phyloP scores from a whole-genome alignment of 2,113 vertebrate genomes.

The Chinchilla lanigera region DNA sequence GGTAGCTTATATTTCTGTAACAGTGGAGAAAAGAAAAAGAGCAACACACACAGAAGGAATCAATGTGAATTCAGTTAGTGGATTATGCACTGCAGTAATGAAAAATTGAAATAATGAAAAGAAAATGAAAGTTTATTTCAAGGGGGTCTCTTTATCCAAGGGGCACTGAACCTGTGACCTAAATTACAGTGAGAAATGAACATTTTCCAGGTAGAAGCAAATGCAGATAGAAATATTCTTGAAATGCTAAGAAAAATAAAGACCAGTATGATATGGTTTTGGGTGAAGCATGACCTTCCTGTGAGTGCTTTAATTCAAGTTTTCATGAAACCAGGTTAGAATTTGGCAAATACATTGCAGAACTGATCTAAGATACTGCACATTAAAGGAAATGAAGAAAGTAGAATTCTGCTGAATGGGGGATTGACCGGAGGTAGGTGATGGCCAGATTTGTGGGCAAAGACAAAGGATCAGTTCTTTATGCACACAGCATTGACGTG shows the following conservation, averaged over 20 bases:
- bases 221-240: background rate
- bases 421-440: rapidly evolving
- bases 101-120: background rate
- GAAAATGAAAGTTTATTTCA: background rate
- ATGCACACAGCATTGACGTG: rapidly evolving
- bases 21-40: background rate
- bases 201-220: background rate
- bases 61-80: background rate
- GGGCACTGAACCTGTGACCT: background rate
- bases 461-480: background rate
- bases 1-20: background rate
- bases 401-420: rapidly evolving
- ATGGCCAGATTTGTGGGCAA: background rate
- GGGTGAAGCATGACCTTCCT: background rate
- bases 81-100: background rate
- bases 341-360: background rate
- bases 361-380: background rate
- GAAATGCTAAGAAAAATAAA: background rate
- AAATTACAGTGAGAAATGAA: background rate
- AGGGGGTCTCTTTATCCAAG: background rate
- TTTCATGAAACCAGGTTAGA: background rate
- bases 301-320: background rate
- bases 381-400: background rate
- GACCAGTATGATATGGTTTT: rapidly evolving
- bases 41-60: background rate